A percentile compares a stretch with the other conserved stretches of the same genome.
phyloP scores from a whole-genome alignment of 2,888 invertebrate species.

The Euspilapteryx auroguttella region DNA sequence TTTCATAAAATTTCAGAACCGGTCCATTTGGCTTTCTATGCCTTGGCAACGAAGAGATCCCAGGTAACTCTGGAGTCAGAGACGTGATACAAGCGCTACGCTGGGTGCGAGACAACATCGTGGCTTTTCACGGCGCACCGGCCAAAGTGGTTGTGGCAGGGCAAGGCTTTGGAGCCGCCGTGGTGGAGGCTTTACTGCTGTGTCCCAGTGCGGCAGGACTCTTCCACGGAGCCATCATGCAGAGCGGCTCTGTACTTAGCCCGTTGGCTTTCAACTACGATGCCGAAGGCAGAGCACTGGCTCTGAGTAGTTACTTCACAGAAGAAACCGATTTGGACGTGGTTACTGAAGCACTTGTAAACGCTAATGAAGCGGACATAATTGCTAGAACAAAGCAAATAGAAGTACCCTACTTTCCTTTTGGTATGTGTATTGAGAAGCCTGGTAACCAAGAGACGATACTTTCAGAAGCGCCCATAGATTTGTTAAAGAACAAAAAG shows the following conservation, averaged over 20 bases:
- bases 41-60: slow-evolving; percentile 23
- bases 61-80: slow-evolving; percentile 41
- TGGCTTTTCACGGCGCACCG: slow-evolving; percentile 41
- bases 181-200: slow-evolving; percentile 29
- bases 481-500: slow-evolving; percentile 18
- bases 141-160: slow-evolving; percentile 31
- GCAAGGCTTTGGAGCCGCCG: slow-evolving; percentile 39
- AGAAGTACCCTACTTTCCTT: slow-evolving; percentile 29
- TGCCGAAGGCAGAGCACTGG: slow-evolving; percentile 21
- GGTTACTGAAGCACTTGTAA: slow-evolving; percentile 11
- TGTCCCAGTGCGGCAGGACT: slow-evolving; percentile 24
- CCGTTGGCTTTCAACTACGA: slow-evolving; percentile 45
- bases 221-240: slow-evolving; percentile 36
- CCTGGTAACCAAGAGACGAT: slow-evolving; percentile 26
- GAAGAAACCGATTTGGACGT: slow-evolving; percentile 11
- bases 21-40: slow-evolving; percentile 40
- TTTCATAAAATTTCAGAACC: slow-evolving; percentile 24
- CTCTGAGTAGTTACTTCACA: slow-evolving; percentile 14
- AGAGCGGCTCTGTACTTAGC: slow-evolving; percentile 36
- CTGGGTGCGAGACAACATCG: slow-evolving; percentile 44
- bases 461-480: slow-evolving; percentile 24
- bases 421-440: slow-evolving; percentile 34
- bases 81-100: slow-evolving; percentile 34
- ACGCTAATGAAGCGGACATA: slow-evolving; percentile 17
- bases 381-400: slow-evolving; percentile 18